Evolutionary conservation across 2,797 vertebrate species (phyloP), one percentile per base, ranked within the genome.

Genomic region (Gymnothorax javanicus): DNA sequence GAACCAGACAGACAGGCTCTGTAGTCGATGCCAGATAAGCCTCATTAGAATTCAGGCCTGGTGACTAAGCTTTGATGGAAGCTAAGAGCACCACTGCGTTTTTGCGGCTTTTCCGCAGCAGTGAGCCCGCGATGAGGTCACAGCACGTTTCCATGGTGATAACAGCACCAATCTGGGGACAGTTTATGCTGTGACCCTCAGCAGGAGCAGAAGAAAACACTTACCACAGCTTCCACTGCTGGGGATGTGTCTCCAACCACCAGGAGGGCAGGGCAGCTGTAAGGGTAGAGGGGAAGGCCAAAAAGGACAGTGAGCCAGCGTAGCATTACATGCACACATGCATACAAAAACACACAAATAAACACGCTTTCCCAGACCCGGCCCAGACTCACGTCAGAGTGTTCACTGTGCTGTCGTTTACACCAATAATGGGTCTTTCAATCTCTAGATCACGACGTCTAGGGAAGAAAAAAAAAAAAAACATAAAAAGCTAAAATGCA

Each of bases 171-270:
- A 33, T 43, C 71, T 17, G 23, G 20, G 54, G 52, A 12, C 52
- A 9, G 20, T 81, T n/a, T 81, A 81, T 50, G 73, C 43, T 50
- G 33, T 77, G 43, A 17, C 50, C 43, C 43, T 15, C 11, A n/a
- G 20, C 13, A 56, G n/a, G 20, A 81, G 23, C 77, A 6, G 77
- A 33, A 57, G 69, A 17, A 23, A 11, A n/a, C 79, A 97, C 98
- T 84, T 94, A 99, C 98, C 96, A 99, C 98, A 85, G 97, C 97
- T 85, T 99, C 98, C 77, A 99, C 98, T 0, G 98, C 98, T 83
- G 98, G 98, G 0, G 98, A 98, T 52, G 94, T 99, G 94, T 99
- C 98, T 33, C 98, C 98, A 87, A 99, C 98, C 92, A 99, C 98
- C 88, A 99, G 93, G 91, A 99, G 92, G 23, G 96, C 93, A 83